phyloP scores from a whole-genome alignment of 2,797 vertebrate genomes.

The Pangasius sanitwongsei region DNA sequence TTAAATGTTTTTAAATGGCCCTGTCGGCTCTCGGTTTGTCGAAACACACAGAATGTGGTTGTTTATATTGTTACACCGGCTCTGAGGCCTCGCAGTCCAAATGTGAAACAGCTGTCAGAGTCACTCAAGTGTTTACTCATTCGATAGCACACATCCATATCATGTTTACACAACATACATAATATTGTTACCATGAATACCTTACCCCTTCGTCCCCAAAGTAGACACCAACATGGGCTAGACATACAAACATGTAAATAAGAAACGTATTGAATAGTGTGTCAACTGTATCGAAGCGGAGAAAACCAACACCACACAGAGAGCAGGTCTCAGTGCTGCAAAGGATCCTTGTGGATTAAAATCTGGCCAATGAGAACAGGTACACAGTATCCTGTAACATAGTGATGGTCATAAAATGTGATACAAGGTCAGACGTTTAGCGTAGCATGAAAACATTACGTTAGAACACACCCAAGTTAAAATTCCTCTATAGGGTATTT shows the following conservation, averaged over 20 bases:
- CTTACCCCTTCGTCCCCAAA: neutral
- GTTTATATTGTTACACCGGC: neutral
- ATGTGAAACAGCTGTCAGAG: conserved; percentile 10
- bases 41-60: conserved; percentile 6
- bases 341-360: neutral
- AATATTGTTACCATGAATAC: neutral
- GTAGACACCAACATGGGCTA: neutral
- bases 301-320: neutral
- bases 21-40: neutral
- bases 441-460: neutral
- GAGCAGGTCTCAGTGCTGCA: neutral
- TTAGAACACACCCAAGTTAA: neutral
- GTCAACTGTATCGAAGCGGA: neutral
- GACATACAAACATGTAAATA: neutral
- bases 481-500: neutral
- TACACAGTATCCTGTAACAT: neutral
- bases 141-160: neutral
- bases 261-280: neutral
- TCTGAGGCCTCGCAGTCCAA: neutral
- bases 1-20: neutral
- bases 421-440: neutral
- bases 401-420: neutral
- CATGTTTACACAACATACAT: neutral
- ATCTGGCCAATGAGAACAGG: neutral
- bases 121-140: neutral